These are phyloP conservation scores for Ptychodera flava DNA, from an alignment of 35 echinoderm and acorn worm genomes.

Conservation along the genomic window DNA sequence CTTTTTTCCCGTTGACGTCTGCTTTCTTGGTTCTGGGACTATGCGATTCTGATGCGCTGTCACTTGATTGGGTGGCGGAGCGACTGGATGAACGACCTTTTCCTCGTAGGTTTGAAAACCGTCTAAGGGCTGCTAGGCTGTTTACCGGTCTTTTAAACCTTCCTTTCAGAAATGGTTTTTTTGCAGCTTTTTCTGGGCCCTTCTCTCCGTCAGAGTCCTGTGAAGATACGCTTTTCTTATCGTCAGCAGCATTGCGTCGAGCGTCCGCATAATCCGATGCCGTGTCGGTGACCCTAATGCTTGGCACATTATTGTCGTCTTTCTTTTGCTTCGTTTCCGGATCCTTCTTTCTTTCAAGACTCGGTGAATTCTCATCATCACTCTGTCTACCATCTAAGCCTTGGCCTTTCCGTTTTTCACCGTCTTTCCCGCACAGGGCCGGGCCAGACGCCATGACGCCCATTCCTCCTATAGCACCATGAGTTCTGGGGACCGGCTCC, in stretches of 20 bases:
- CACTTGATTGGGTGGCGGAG: no score
- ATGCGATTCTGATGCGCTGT: no score
- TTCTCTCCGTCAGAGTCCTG: neutral
- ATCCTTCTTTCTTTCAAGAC: neutral
- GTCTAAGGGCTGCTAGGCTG: neutral
- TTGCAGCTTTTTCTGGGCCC: neutral
- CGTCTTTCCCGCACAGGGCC: neutral
- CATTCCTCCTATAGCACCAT: neutral
- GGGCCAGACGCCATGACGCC: neutral
- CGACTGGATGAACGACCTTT: no score
- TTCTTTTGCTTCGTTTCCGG: neutral
- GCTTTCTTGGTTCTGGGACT: no score
- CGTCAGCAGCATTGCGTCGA: neutral
- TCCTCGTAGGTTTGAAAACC: neutral
- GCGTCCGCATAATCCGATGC: neutral
- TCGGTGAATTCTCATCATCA: neutral
- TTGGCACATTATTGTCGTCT: neutral
- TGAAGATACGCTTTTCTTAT: neutral
- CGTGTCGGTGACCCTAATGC: neutral
- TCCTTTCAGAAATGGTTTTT: neutral
- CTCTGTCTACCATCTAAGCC: neutral
- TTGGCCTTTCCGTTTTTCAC: neutral
- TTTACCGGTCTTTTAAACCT: neutral
- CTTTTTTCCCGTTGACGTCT: no score
- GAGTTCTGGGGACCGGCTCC: neutral